These are phyloP conservation scores for Glaucidium brasilianum DNA, from an alignment of 2,113 vertebrate genomes.

Conservation along the genomic window DNA sequence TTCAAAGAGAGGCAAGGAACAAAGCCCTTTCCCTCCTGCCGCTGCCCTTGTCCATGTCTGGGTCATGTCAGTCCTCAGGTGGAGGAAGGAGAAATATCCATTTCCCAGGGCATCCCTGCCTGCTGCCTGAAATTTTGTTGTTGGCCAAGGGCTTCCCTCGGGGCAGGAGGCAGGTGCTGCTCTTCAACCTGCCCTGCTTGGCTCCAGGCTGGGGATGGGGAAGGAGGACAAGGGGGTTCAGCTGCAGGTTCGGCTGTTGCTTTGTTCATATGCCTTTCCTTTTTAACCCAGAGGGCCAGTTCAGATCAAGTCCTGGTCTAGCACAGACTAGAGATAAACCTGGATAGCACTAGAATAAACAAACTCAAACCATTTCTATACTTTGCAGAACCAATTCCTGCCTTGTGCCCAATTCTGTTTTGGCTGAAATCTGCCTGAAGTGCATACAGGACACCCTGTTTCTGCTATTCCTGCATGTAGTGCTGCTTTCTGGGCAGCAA, in stretches of 20 bases:
- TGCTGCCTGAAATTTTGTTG: neutral
- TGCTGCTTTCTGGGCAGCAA: neutral
- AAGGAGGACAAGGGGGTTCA: neutral
- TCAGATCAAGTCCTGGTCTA: neutral
- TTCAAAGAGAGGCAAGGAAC: neutral
- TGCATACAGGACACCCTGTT: rapidly evolving
- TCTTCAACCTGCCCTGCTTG: rapidly evolving
- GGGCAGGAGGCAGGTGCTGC: neutral
- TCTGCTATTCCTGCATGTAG: neutral
- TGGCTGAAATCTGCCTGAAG: neutral
- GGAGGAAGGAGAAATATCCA: neutral
- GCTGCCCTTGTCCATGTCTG: rapidly evolving
- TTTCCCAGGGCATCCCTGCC: neutral
- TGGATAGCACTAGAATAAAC: neutral
- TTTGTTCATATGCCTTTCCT: neutral
- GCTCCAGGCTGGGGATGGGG: neutral
- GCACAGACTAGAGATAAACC: neutral
- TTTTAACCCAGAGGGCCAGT: neutral
- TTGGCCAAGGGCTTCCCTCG: neutral
- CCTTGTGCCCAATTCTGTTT: rapidly evolving
- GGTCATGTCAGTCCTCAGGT: neutral
- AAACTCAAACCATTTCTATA: neutral
- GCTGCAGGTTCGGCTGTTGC: neutral
- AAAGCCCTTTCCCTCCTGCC: neutral
- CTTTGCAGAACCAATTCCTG: neutral